Evolutionary conservation across 2,797 vertebrate genomes (phyloP).

Genomic region (Valencia hispanica): DNA sequence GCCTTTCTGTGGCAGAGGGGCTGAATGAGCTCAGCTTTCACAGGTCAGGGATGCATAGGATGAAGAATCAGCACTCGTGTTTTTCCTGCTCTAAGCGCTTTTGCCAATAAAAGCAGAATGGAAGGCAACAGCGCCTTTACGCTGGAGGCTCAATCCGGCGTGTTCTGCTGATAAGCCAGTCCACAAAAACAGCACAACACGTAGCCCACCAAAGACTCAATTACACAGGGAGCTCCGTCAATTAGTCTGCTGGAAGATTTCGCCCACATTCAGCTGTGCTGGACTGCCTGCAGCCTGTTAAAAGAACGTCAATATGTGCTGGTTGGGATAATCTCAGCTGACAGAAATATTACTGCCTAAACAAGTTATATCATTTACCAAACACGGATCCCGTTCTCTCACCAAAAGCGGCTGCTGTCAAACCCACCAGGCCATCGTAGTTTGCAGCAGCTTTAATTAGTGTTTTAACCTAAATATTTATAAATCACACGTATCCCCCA

Average conservation of each 20-base stretch:
- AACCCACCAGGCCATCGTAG: slow-evolving; percentile 57
- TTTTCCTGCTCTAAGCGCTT: slow-evolving; percentile 84
- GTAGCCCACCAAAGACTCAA: slow-evolving; percentile 70
- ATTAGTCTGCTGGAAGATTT: slow-evolving; percentile 58
- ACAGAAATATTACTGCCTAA: slow-evolving; percentile 67
- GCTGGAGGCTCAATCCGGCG: slow-evolving; percentile 63
- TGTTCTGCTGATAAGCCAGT: slow-evolving; percentile 81
- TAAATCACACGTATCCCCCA: slow-evolving; percentile 70
- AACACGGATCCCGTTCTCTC: slow-evolving; percentile 71
- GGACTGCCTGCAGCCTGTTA: slow-evolving; percentile 64
- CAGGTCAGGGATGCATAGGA: slow-evolving; percentile 82
- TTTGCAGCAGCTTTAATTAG: slow-evolving; percentile 78
- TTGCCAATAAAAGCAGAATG: slow-evolving; percentile 80
- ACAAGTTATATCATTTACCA: slow-evolving; percentile 74
- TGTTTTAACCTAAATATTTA: slow-evolving; percentile 75
- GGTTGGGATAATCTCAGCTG: slow-evolving; percentile 58
- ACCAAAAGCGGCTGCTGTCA: slow-evolving; percentile 73
- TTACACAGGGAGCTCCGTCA: slow-evolving; percentile 64
- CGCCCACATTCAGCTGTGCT: slow-evolving; percentile 44
- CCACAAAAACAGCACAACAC: slow-evolving; percentile 64
- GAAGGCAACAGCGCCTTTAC: slow-evolving; percentile 72
- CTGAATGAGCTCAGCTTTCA: slow-evolving; percentile 82
- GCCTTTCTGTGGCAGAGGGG: slow-evolving; percentile 75
- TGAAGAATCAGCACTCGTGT: slow-evolving; percentile 83
- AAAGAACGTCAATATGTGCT: slow-evolving; percentile 65